These are phyloP conservation scores for Polyommatus icarus DNA, from an alignment of 2,888 invertebrate species.

Conservation along the genomic window DNA sequence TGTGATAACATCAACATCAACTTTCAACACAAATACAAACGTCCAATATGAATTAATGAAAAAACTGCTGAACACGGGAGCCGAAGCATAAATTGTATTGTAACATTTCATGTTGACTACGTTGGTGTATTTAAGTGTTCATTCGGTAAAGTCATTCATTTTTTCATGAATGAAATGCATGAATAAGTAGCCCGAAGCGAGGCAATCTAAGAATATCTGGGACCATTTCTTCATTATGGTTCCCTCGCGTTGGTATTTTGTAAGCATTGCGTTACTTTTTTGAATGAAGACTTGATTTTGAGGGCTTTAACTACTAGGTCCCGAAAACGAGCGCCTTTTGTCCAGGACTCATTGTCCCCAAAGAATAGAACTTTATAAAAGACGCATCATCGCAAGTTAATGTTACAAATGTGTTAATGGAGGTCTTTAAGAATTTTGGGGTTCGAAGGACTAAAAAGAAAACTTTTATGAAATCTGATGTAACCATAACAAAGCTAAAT, in stretches of 20 bases:
- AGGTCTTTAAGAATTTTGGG: not conserved
- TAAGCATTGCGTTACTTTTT: not conserved
- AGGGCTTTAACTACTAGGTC: not conserved
- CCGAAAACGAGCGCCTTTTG: conserved; percentile 3
- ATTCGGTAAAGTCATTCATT: not conserved
- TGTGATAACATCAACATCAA: not conserved
- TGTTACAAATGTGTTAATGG: not conserved
- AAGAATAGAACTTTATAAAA: conserved; percentile 9
- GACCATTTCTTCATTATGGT: not conserved
- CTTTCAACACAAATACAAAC: too few species aligned
- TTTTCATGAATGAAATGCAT: conserved; percentile 23
- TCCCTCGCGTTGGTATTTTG: not conserved
- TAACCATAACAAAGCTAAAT: too few species aligned
- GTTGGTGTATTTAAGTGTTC: not conserved
- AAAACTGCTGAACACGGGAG: not conserved
- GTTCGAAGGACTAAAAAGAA: not conserved
- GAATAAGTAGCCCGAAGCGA: not conserved
- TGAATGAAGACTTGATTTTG: not conserved
- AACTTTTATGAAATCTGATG: not conserved
- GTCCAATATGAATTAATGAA: not conserved
- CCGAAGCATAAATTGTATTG: not conserved
- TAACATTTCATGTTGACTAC: not conserved
- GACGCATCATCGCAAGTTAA: conserved; percentile 7
- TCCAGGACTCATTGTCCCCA: not conserved
- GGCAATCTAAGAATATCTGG: conserved; percentile 2